Evolutionary conservation across 2,113 vertebrate species (phyloP).

Genomic region (Lamprotornis superbus): DNA sequence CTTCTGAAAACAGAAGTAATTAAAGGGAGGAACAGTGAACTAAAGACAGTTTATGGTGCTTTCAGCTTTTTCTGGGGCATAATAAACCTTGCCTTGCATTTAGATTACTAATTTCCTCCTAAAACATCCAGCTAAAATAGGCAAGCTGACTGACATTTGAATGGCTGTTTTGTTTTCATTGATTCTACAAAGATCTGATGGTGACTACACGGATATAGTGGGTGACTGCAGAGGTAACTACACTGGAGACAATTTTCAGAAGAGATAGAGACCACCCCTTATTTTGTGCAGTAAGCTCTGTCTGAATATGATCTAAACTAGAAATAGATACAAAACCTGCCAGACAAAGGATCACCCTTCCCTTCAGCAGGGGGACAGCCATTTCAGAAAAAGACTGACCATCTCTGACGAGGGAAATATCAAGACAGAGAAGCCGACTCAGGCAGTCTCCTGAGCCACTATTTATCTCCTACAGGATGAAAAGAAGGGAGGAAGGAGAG

Average conservation of each 20-base stretch:
- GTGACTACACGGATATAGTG: fast-evolving
- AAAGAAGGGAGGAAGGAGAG: background rate
- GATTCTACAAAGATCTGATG: background rate
- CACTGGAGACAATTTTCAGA: background rate
- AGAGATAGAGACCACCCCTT: background rate
- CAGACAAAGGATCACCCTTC: background rate
- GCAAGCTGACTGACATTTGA: background rate
- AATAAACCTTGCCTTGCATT: background rate
- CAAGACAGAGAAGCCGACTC: background rate
- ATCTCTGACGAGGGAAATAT: background rate
- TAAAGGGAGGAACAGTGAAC: background rate
- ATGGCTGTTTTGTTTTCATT: background rate
- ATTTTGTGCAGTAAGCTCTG: background rate
- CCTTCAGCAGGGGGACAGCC: background rate
- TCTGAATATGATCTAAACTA: background rate
- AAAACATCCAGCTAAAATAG: background rate
- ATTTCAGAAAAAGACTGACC: background rate
- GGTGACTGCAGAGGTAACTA: background rate
- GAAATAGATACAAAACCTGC: background rate
- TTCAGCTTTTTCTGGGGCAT: background rate
- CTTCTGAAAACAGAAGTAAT: background rate
- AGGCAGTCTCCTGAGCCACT: background rate
- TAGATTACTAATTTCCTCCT: background rate
- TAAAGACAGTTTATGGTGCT: background rate
- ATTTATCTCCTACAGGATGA: background rate